A percentile compares a stretch with the other conserved stretches of the same genome.
phyloP scores from a whole-genome alignment of 1,140 invertebrate genomes.

The Eriosoma lanigerum region DNA sequence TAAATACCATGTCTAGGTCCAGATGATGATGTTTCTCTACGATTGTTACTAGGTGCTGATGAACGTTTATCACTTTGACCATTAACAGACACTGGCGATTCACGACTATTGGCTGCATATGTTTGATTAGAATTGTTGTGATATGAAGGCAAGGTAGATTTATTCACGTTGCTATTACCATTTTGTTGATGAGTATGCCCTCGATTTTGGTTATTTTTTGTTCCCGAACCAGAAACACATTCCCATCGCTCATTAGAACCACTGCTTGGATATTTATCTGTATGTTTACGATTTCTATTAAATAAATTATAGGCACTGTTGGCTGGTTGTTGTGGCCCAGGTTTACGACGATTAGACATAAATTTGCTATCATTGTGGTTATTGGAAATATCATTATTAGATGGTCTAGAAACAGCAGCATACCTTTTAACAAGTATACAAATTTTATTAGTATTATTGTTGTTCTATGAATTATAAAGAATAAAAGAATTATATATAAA shows the following conservation, averaged over 20 bases:
- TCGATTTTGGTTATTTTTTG: constrained; percentile 42
- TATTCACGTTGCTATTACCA: constrained; percentile 37
- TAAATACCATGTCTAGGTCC: constrained; percentile 27
- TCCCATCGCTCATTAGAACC: constrained; percentile 49
- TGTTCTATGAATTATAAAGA: no score
- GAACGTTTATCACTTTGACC: constrained; percentile 43
- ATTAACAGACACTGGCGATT: constrained; percentile 29
- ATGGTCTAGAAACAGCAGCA: constrained; percentile 41
- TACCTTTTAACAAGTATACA: neutral
- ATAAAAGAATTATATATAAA: constrained; percentile 5
- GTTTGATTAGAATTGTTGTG: constrained; percentile 47
- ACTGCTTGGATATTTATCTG: constrained; percentile 44
- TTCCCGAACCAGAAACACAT: constrained; percentile 43
- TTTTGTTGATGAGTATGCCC: constrained; percentile 46
- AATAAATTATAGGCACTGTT: constrained; percentile 41
- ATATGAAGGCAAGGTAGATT: constrained; percentile 32
- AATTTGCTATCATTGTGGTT: constrained; percentile 44
- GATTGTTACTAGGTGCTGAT: constrained; percentile 23
- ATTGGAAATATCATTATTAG: constrained; percentile 28
- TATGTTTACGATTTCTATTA: constrained; percentile 39
- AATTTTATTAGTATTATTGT: no score
- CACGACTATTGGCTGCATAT: constrained; percentile 35
- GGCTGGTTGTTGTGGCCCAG: constrained; percentile 35
- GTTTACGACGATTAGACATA: constrained; percentile 43
- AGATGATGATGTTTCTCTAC: constrained; percentile 48